These are phyloP conservation scores for Garrulus glandarius DNA, from an alignment of 2,797 vertebrate species.

Conservation along the genomic window DNA sequence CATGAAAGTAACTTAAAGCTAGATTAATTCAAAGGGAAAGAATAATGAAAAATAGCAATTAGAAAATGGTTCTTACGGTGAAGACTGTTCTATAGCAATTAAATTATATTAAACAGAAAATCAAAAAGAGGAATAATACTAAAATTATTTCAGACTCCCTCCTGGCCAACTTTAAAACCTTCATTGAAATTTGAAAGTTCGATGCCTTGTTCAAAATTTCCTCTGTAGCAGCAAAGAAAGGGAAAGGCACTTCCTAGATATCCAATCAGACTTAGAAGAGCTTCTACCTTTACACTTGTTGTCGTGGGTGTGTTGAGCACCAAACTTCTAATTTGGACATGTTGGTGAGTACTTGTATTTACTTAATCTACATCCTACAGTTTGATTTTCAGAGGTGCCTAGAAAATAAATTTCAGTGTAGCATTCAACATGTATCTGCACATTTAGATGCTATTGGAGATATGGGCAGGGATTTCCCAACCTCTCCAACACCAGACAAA, in stretches of 20 bases:
- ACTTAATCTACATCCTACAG: background rate
- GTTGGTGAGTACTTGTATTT: background rate
- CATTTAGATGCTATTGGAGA: background rate
- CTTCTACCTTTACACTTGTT: background rate
- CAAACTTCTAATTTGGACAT: background rate
- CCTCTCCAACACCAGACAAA: background rate
- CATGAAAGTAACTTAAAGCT: slow-evolving; percentile 13
- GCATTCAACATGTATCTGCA: background rate
- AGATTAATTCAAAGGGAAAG: background rate
- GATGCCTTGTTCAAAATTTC: background rate
- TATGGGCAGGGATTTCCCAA: background rate
- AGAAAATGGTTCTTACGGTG: background rate
- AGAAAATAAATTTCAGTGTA: background rate
- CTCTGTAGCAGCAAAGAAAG: background rate
- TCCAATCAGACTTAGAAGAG: background rate
- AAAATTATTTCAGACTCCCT: background rate
- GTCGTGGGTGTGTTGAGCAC: background rate
- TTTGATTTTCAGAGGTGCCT: background rate
- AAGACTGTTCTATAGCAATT: background rate
- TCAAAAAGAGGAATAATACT: background rate
- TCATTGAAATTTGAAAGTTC: background rate
- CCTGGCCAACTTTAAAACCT: background rate
- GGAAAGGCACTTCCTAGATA: background rate
- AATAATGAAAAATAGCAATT: background rate
- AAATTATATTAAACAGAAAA: background rate